A percentile compares a stretch with the other conserved stretches of the same genome.
These are phyloP conservation scores for Meteorus sp. DNA, from an alignment of 1,140 invertebrate species.

Conservation along the genomic window DNA sequence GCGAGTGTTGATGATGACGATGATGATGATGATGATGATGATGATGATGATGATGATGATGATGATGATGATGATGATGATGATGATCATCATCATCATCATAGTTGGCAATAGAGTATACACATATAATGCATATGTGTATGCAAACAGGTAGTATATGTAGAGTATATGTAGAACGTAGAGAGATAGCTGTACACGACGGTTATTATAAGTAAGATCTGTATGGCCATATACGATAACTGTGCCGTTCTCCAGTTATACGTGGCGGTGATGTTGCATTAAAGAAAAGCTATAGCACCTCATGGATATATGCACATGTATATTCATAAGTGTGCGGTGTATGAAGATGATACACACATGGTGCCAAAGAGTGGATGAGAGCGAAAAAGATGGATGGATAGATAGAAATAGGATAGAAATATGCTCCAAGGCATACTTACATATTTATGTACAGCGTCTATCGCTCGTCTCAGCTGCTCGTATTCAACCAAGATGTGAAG, in stretches of 20 bases:
- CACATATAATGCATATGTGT: slow-evolving; percentile 5
- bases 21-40: too few relatives aligned
- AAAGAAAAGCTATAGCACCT: not conserved
- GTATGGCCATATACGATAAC: slow-evolving; percentile 42
- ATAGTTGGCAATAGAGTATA: too few relatives aligned
- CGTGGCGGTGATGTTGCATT: not conserved
- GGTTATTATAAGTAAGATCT: slow-evolving; percentile 43
- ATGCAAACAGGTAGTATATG: too few relatives aligned
- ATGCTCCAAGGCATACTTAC: slow-evolving; percentile 8
- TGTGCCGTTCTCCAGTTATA: slow-evolving; percentile 44
- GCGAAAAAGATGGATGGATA: slow-evolving; percentile 6
- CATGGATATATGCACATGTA: not conserved
- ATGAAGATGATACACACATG: slow-evolving; percentile 3
- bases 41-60: too few relatives aligned
- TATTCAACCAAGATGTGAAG: slow-evolving; percentile 10
- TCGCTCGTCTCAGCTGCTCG: slow-evolving; percentile 19
- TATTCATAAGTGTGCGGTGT: not conserved
- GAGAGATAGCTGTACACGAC: slow-evolving; percentile 39
- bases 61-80: too few relatives aligned
- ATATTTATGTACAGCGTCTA: slow-evolving; percentile 33
- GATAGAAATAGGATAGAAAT: too few relatives aligned
- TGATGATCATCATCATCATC: too few relatives aligned
- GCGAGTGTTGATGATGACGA: too few relatives aligned
- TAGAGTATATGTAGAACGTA: slow-evolving; percentile 38
- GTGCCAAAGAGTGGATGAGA: not conserved